Evolutionary conservation across 2,113 vertebrate genomes (phyloP).

Genomic region (Hypocryptadius cinnamomeus): DNA sequence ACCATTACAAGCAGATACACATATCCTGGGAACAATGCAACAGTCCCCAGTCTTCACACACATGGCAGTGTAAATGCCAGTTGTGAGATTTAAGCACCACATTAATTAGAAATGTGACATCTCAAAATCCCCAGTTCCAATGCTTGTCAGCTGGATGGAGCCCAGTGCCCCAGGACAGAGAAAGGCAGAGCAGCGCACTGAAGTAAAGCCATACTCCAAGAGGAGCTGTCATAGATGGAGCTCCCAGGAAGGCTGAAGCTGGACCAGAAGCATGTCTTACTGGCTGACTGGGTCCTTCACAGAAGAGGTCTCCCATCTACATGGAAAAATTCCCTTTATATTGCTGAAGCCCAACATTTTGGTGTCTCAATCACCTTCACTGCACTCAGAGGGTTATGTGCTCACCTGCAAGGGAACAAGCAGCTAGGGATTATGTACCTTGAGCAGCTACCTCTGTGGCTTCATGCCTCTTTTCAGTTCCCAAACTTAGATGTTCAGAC

Average conservation of each 20-base stretch:
- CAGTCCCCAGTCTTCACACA: not conserved
- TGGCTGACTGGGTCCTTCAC: not conserved
- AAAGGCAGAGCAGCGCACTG: not conserved
- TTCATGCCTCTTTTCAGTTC: not conserved
- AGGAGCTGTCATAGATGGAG: not conserved
- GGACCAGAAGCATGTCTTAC: not conserved
- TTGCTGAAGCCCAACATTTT: not conserved
- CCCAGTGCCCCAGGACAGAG: not conserved
- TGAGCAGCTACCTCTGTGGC: not conserved
- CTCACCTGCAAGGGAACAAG: not conserved
- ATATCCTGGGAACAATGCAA: not conserved
- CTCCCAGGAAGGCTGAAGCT: not conserved
- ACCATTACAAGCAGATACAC: not conserved
- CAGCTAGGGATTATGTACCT: not conserved
- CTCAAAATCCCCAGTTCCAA: not conserved
- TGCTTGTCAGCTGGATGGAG: not conserved
- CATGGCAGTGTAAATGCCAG: not conserved
- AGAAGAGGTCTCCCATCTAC: not conserved
- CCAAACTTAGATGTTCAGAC: not conserved
- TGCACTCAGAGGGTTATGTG: not conserved
- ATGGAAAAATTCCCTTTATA: not conserved
- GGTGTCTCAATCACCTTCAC: not conserved
- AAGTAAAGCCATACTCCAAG: not conserved
- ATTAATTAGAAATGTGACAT: not conserved
- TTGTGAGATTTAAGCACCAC: not conserved